Base-by-base conservation (phyloP, 2,113 vertebrate species). In the Semnornis frantzii region DNA sequence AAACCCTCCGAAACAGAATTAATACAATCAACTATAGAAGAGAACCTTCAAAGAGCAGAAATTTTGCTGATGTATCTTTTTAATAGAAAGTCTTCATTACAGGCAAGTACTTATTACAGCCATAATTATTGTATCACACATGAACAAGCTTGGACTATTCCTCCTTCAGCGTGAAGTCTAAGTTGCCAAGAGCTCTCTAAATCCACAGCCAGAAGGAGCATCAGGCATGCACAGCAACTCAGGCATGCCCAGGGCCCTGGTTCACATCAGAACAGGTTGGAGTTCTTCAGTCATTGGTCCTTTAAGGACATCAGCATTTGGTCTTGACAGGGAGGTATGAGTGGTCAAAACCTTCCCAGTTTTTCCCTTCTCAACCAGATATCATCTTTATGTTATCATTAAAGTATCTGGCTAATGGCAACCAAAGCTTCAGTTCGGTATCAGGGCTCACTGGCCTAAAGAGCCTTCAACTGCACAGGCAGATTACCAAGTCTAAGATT, bases 1-100 rank as follows among this genome's bases (percentile, higher is more conserved):
- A 86, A 85, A 84, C 8, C 28, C 78, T 48, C 31, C 73, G 59
- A 92, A 77, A 80, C 9, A 58, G 27, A 87, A 82, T 63, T 42
- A 72, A 79, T 65, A 46, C 1, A 1, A 64, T 77, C 82, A 91
- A 87, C 79, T 42, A 89, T 0, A 76, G 82, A 82, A 73, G 16
- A 21, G 65, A 92, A 92, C 34, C 42, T 82, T 87, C n/a, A 64
- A 85, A 76, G 17, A 37, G 34, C 52, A 79, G 68, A 80, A 72
- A 76, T 76, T 87, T 42, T 37, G 17, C 64, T 89, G 78, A 92
- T 70, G 24, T 70, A 78, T 87, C 82, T 82, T 95, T 79, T 82
- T 82, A 91, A 73, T 65, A 89, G 82, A 68, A 94, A 81, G 44
- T 63, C 20, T 90, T 92, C 14, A 55, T 59, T 82, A 55, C 8